phyloP scores from a whole-genome alignment of 2,113 vertebrate genomes.

The Anolis sagrei region DNA sequence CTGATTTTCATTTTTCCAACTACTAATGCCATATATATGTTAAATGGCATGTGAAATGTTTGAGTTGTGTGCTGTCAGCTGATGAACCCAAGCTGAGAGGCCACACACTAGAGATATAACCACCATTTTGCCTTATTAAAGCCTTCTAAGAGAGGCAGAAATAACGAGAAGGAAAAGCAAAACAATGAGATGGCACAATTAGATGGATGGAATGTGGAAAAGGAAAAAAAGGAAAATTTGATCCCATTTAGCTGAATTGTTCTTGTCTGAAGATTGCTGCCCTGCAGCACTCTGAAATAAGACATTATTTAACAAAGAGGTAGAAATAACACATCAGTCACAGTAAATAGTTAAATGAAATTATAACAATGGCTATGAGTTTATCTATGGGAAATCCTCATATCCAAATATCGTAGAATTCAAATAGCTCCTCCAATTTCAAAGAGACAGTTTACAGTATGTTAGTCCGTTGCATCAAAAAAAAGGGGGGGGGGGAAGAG shows the following conservation, averaged over 20 bases:
- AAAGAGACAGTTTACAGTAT: background rate
- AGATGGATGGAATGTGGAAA: background rate
- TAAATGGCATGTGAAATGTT: constrained; percentile 10
- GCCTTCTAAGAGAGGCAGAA: background rate
- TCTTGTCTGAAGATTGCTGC: background rate
- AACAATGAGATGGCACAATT: background rate
- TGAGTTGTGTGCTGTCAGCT: background rate
- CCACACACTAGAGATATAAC: background rate
- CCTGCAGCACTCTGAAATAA: background rate
- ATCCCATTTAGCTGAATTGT: background rate
- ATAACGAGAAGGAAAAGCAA: background rate
- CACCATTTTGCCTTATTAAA: background rate
- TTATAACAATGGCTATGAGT: background rate
- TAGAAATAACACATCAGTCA: background rate
- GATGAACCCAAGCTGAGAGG: background rate
- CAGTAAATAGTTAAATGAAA: background rate
- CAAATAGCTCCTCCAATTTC: too few species aligned
- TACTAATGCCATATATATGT: constrained; percentile 8
- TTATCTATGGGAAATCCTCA: background rate
- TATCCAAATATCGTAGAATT: background rate
- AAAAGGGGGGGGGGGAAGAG: too few species aligned
- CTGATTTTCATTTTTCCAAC: constrained; percentile 25
- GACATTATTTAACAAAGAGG: background rate
- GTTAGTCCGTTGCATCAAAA: background rate
- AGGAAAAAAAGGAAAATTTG: background rate